Base-by-base conservation (phyloP, 2,113 vertebrate genomes). In the Thamnaconus septentrionalis region DNA sequence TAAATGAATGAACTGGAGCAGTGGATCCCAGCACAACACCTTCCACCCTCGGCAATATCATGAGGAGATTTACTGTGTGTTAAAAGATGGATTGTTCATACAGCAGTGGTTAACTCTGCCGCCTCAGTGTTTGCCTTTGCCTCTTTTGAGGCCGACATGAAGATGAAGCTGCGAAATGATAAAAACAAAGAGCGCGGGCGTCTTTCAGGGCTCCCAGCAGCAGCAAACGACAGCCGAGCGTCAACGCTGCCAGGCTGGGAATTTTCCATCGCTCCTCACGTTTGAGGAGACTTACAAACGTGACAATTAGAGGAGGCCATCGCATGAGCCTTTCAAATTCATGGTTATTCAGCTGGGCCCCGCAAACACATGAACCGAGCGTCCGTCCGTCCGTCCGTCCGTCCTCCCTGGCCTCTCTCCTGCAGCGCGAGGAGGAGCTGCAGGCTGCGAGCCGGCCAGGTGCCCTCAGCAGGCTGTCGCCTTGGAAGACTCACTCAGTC, bases 171-270 rank as follows among this genome's bases (percentile, higher is more conserved):
- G 78, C 84, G 77, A 83, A 85, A 89, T 78, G 69, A 80, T 76
- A 76, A 86, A 87, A 90, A 85, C 86, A 85, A 65, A 73, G 81
- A 75, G 75, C 76, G 80, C 79, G 87, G 79, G 70, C 18, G 81
- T 90, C 82, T 82, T 86, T 88, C 73, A 73, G 69, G 18, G 61
- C 75, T 69, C 64, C 58, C 77, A 71, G 80, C 79, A 71, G 80
- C 79, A 84, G 70, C 83, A 90, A 87, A 88, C 64, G 80, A 78
- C 86, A 74, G 64, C 65, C 66, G 45, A 83, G 84, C 9, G 59
- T 78, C 75, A 85, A 85, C 90, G 80, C 79, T 83, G 31, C 11
- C 4, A 64, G 56, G 78, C 73, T 70, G 78, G 88, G 83, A 89
- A 88, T 89, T 88, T 86, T 90, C 85, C 86, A 76, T 84, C 69